Evolutionary conservation across 2,888 invertebrate genomes (phyloP), one percentile per base, ranked within the genome.

Genomic region (Thalpophila matura): DNA sequence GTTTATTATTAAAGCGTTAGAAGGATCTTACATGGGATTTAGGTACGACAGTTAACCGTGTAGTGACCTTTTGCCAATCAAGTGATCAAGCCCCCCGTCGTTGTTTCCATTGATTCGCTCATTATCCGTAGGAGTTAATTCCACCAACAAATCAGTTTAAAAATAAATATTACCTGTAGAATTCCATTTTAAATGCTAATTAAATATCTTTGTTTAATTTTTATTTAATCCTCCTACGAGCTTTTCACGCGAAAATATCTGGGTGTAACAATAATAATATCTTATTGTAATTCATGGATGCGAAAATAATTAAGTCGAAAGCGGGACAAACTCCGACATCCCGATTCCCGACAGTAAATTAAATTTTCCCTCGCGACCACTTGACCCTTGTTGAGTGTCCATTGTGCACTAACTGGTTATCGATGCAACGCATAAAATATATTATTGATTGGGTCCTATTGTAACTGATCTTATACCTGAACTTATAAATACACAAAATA

Each of bases 291-390:
- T 86, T 86, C 85, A 84, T 87, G 86, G 82, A 87, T 82, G 84
- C 74, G 83, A 86, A 88, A 86, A 87, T 89, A 90, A 90, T 90
- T 88, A 88, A 86, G 84, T 86, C 72, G 79, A 83, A 85, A 85
- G 81, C 81, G 82, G 84, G 70, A 74, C 74, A 72, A 83, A 82
- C 81, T 82, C 84, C 69, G 77, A 71, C 76, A 58, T 71, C 65
- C 81, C 76, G 82, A 80, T 85, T 45, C 82, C 80, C 76, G 83
- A 79, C 85, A 83, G 86, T 85, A 89, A 90, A 90, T 89, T 90
- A 88, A 88, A 89, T 89, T 88, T 86, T 68, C 81, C 85, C 88
- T 80, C 56, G 89, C 81, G 86, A 79, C 85, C 86, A 88, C 88
- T 89, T 88, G 86, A 90, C 88, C 90, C 89, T 86, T 68, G 84